A percentile compares a stretch with the other conserved stretches of the same genome.
Conservation (phyloP, 2,797 vertebrate genomes). For the Myotis planiceps region DNA sequence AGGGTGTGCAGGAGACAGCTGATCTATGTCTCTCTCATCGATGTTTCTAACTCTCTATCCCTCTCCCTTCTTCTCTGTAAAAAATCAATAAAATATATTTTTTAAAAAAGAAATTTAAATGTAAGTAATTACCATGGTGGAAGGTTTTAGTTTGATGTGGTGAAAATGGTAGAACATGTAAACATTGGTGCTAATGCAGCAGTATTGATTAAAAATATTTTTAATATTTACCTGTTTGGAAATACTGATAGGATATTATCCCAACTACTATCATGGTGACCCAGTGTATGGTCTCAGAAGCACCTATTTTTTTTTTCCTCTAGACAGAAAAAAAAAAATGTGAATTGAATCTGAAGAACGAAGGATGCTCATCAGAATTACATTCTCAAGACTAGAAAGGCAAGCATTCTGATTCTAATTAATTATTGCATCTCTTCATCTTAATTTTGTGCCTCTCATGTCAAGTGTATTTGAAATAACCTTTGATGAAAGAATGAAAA, state of each 20-base stretch:
- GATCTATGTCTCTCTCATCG: no score
- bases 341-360: background rate
- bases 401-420: background rate
- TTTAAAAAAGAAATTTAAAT: background rate
- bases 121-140: background rate
- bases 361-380: background rate
- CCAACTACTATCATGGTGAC: background rate
- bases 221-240: background rate
- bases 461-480: background rate
- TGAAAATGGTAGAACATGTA: background rate
- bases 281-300: background rate
- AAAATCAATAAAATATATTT: no score
- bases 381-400: background rate
- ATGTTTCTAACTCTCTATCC: no score
- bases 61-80: no score
- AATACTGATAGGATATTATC: background rate
- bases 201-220: background rate
- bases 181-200: background rate
- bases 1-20: no score
- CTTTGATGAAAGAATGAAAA: background rate
- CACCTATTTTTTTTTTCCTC: background rate
- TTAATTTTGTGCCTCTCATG: background rate
- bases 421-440: background rate
- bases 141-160: background rate
- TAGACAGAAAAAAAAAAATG: slow-evolving; percentile 21